phyloP scores from a whole-genome alignment of 2,113 vertebrate species.

The Strigops habroptila region DNA sequence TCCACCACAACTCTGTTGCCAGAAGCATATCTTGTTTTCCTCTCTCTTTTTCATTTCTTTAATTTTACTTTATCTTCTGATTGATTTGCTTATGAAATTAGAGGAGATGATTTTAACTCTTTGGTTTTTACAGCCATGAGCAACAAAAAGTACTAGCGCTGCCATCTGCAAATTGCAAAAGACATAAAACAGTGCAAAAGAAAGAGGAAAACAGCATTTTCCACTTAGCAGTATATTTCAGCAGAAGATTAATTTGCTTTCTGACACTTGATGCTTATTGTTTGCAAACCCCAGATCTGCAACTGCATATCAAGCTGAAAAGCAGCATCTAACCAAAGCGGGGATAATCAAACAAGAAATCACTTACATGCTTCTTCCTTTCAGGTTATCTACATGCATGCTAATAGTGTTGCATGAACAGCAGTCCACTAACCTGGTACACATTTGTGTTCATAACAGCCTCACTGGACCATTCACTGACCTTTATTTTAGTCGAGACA shows the following conservation, averaged over 20 bases:
- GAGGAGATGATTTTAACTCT: constrained; percentile 45
- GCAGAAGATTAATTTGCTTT: constrained; percentile 26
- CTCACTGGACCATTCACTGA: neutral
- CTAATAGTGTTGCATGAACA: neutral
- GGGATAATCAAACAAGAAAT: neutral
- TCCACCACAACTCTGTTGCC: neutral
- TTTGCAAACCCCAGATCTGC: constrained; percentile 9
- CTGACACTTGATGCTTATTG: constrained; percentile 41
- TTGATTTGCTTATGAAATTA: constrained; percentile 42
- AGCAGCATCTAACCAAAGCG: constrained; percentile 5
- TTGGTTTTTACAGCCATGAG: neutral
- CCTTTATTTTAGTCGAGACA: neutral
- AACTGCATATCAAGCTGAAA: constrained; percentile 1
- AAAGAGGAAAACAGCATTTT: neutral
- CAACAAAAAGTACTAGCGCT: neutral
- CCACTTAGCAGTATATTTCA: constrained; percentile 15
- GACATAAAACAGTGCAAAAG: constrained; percentile 23
- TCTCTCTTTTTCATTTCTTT: neutral
- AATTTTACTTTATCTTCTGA: constrained; percentile 39
- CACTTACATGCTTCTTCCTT: neutral
- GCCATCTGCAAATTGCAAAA: constrained; percentile 28
- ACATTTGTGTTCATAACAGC: accelerated
- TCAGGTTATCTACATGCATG: neutral
- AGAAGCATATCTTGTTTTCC: constrained; percentile 28
- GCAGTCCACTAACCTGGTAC: neutral